A percentile compares a stretch with the other conserved stretches of the same genome.
Conservation (phyloP, 2,888 invertebrate genomes). For the Parnassius smintheus region DNA sequence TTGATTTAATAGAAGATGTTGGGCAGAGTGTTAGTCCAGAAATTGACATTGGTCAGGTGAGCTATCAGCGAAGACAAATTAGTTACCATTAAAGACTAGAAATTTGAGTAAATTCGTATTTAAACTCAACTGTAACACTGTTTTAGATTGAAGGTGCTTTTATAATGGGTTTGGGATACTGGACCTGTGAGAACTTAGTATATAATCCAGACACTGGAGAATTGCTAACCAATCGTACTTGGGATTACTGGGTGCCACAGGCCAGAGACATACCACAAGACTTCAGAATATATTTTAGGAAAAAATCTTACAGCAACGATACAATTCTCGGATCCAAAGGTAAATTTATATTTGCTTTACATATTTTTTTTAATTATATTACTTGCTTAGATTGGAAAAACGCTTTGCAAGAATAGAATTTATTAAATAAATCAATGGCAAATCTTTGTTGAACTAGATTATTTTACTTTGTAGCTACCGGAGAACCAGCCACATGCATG, state of each 20-base stretch:
- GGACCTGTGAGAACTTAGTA: slow-evolving; percentile 82
- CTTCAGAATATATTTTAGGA: slow-evolving; percentile 80
- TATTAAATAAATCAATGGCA: no score
- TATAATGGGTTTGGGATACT: slow-evolving; percentile 84
- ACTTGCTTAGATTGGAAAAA: no score
- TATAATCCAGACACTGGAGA: slow-evolving; percentile 80
- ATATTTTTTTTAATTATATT: background rate
- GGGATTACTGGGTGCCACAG: slow-evolving; percentile 85
- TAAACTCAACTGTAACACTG: background rate
- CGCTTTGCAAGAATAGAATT: no score
- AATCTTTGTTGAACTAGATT: no score
- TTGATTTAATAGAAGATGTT: slow-evolving; percentile 86
- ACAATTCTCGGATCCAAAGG: slow-evolving; percentile 81
- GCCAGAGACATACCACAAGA: slow-evolving; percentile 84
- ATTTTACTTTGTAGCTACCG: slow-evolving; percentile 59
- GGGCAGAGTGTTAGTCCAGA: slow-evolving; percentile 86
- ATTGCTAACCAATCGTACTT: slow-evolving; percentile 83
- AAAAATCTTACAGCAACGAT: slow-evolving; percentile 77
- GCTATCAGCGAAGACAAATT: background rate
- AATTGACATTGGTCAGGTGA: slow-evolving; percentile 86
- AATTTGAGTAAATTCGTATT: background rate
- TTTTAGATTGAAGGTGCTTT: slow-evolving; percentile 84
- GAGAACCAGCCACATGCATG: slow-evolving; percentile 76
- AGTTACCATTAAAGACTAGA: background rate
- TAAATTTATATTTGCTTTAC: slow-evolving; percentile 28